A percentile compares a stretch with the other conserved stretches of the same genome.
These are phyloP conservation scores for Aquatica leii DNA, from an alignment of 2,888 invertebrate genomes.

Conservation along the genomic window DNA sequence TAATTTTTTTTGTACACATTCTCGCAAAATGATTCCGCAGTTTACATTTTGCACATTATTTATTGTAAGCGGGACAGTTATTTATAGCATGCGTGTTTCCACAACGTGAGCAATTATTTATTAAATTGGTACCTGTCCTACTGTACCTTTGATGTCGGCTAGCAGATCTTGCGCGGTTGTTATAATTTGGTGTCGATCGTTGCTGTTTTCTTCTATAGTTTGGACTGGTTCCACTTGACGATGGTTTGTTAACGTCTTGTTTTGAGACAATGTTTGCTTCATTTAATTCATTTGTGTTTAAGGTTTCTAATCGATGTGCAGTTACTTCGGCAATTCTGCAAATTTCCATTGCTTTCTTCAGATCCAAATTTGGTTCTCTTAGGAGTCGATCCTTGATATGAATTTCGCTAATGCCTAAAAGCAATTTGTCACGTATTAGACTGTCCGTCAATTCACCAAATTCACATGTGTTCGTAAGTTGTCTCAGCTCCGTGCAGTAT, in stretches of 20 bases:
- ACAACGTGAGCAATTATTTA: neutral
- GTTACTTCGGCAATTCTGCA: slow-evolving; percentile 18
- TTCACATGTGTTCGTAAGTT: neutral
- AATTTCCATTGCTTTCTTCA: slow-evolving; percentile 19
- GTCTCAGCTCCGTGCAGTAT: slow-evolving; percentile 3
- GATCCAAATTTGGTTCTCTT: slow-evolving; percentile 16
- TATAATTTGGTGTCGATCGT: neutral
- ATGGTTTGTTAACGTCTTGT: too few relatives aligned
- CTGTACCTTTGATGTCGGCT: too few relatives aligned
- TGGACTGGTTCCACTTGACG: neutral
- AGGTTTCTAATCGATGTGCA: neutral
- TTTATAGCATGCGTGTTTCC: too few relatives aligned
- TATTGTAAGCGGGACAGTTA: too few relatives aligned
- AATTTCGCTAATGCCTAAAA: neutral
- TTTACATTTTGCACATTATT: too few relatives aligned
- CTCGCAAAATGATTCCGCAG: slow-evolving; percentile 1
- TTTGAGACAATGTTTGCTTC: neutral
- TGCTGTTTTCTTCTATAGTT: neutral
- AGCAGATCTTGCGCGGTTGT: neutral
- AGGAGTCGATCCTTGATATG: slow-evolving; percentile 9
- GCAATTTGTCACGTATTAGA: neutral
- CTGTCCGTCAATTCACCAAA: slow-evolving; percentile 3
- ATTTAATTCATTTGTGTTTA: neutral
- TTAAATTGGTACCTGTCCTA: neutral
- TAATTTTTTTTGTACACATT: slow-evolving; percentile 9